Evolutionary conservation across 2,888 invertebrate genomes (phyloP), one percentile per base, ranked within the genome.

Genomic region (Parascotia fuliginaria): DNA sequence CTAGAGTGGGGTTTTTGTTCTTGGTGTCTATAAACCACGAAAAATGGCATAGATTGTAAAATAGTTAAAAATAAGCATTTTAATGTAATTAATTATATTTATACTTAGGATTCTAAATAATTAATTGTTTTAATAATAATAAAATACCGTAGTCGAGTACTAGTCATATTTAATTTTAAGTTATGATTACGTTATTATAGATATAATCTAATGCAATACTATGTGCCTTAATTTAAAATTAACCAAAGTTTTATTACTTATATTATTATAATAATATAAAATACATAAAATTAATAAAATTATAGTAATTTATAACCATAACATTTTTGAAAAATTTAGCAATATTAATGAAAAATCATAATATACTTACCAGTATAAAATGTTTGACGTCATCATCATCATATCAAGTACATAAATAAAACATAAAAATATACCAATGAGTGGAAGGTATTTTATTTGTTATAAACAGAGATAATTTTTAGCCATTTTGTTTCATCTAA

Each of bases 121-220:
- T n/a, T n/a, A n/a, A n/a, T n/a, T 27, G 24, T 44, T 37, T 37
- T 32, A 14, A 40, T 31, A 49, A 37, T 45, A 28, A 34, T 45
- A 43, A 48, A 42, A 39, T 37, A 45, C 1, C 15, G 16, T 51
- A 65, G 69, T 68, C 65, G 50, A 51, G 39, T 40, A 59, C 70
- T 70, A 72, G 70, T 70, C 70, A 70, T 66, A 60, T 38, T 48
- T 54, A 57, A 37, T 42, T 39, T 47, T 39, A 44, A n/a, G 14
- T 19, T 11, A 15, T 6, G 14, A n/a, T 15, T 15, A 9, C 9
- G 9, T 11, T 36, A n/a, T n/a, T 19, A 19, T 24, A 22, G 12
- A 24, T 37, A 22, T 22, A 9, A 37, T 19, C 9, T 1, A 38
- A 27, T 38, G 15, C 9, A 42, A 36, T 46, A 51, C 12, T 38